Conservation (phyloP, 1,140 invertebrate genomes). For the Dermatophagoides farinae region DNA sequence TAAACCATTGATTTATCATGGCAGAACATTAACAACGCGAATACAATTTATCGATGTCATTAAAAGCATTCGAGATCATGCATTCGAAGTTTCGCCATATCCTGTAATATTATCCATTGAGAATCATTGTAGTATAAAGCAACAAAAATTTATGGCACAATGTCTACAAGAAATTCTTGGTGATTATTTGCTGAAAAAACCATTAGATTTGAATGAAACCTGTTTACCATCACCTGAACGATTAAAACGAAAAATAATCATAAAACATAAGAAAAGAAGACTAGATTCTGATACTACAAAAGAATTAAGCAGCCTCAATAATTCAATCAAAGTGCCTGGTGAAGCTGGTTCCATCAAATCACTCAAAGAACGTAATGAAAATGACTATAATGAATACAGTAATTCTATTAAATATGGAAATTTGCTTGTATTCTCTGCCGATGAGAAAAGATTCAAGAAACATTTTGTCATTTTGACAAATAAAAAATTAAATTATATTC, state of each 20-base stretch:
- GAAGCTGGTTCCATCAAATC: background rate
- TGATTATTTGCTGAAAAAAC: slow-evolving; percentile 51
- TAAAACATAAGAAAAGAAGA: slow-evolving; percentile 34
- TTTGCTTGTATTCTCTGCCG: background rate
- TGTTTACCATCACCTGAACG: slow-evolving; percentile 68
- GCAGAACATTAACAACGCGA: slow-evolving; percentile 86
- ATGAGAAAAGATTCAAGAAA: slow-evolving; percentile 1
- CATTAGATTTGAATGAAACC: slow-evolving; percentile 57
- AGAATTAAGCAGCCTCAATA: background rate
- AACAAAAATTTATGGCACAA: slow-evolving; percentile 86
- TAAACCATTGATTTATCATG: slow-evolving; percentile 83
- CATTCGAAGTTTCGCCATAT: slow-evolving; percentile 78
- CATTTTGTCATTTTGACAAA: background rate
- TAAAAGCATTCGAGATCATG: slow-evolving; percentile 82
- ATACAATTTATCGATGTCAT: slow-evolving; percentile 90
- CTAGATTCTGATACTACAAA: too few species aligned
- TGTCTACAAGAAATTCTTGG: slow-evolving; percentile 78
- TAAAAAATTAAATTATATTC: slow-evolving; percentile 2
- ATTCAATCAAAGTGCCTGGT: background rate
- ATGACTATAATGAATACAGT: background rate
- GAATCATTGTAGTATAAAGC: slow-evolving; percentile 84
- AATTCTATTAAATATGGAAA: slow-evolving; percentile 4
- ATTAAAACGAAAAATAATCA: slow-evolving; percentile 48
- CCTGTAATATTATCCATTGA: slow-evolving; percentile 96
- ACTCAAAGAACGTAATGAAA: background rate